Evolutionary conservation across 2,113 vertebrate species (phyloP), one percentile per base, ranked within the genome.

Genomic region (Campylomormyrus tamandua): DNA sequence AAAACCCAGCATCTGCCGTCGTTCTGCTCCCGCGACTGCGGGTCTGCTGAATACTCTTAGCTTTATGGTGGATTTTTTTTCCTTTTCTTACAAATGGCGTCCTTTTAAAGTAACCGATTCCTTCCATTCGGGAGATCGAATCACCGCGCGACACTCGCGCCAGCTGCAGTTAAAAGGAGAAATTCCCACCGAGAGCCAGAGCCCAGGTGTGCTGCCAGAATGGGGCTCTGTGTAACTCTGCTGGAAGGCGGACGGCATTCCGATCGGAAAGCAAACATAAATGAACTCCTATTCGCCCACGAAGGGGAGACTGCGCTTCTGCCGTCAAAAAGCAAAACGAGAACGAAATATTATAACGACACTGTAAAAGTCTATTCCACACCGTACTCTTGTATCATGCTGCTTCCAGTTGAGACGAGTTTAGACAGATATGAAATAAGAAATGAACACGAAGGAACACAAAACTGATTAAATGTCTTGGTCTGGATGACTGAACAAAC

Each of bases 1-100:
- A 91, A 90, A 49, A 77, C 88, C 90, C 31, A 8, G 83, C 91
- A 93, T 91, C 93, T 92, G 93, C 93, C 94, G 90, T 90, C 91
- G 92, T 77, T 66, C 91, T 91, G 91, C 93, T 94, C 95, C 93
- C 94, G 93, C 10, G 35, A 35, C 35, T 48, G 87, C 58, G 48
- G 87, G 50, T 53, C 17, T 39, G 49, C 27, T 53, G 50, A 53
- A 87, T 53, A 31, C 35, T 53, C n/a, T n/a, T 66, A 52, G 89
- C 56, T 49, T 11, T 84, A 31, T 39, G 39, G 62, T 66, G 50
- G 15, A 70, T 62, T 87, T 90, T 70, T 35, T 35, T 35, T 35
- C 24, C 35, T 52, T 42, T 31, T 45, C 56, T 62, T 42, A 45
- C 77, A 39, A 83, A 83, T 74, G 66, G 11, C 66, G 3, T 42